These are phyloP conservation scores for Meteorus cinctellus DNA, from an alignment of 2,888 invertebrate species.

Conservation along the genomic window DNA sequence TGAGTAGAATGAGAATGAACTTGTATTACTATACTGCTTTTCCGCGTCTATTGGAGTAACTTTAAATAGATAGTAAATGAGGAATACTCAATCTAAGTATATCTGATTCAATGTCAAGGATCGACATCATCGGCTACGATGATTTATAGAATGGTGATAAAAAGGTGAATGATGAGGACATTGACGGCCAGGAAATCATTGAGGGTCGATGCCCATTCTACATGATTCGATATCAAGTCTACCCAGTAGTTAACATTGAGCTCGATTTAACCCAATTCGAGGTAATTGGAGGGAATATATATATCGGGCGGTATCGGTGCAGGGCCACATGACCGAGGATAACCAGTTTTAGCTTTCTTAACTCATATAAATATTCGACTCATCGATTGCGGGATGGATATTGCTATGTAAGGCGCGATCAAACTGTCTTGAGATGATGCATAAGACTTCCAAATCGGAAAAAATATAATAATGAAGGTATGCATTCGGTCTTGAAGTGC, in stretches of 20 bases:
- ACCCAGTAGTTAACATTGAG: constrained; percentile 50
- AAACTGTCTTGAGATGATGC: neutral
- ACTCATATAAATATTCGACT: constrained; percentile 17
- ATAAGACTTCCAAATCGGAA: neutral
- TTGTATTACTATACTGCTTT: neutral
- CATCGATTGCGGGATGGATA: constrained; percentile 33
- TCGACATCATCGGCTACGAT: constrained; percentile 25
- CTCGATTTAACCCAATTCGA: constrained; percentile 50
- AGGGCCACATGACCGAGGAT: constrained; percentile 45
- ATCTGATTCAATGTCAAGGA: constrained; percentile 45
- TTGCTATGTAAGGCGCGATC: constrained; percentile 7
- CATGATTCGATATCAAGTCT: constrained; percentile 23
- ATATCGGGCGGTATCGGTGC: constrained; percentile 27
- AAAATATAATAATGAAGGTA: neutral
- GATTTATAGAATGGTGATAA: constrained; percentile 14
- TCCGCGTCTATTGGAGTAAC: constrained; percentile 15
- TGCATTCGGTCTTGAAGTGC: constrained; percentile 17
- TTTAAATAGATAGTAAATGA: constrained; percentile 15
- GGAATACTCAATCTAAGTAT: neutral
- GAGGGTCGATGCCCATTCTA: constrained; percentile 28
- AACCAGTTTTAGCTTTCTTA: constrained; percentile 2
- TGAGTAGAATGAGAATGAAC: constrained; percentile 10
- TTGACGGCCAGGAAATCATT: constrained; percentile 16
- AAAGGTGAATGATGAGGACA: neutral
- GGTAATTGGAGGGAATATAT: constrained; percentile 32